Conservation (phyloP, 2,888 invertebrate genomes). For the Oscheius myriophilus region DNA sequence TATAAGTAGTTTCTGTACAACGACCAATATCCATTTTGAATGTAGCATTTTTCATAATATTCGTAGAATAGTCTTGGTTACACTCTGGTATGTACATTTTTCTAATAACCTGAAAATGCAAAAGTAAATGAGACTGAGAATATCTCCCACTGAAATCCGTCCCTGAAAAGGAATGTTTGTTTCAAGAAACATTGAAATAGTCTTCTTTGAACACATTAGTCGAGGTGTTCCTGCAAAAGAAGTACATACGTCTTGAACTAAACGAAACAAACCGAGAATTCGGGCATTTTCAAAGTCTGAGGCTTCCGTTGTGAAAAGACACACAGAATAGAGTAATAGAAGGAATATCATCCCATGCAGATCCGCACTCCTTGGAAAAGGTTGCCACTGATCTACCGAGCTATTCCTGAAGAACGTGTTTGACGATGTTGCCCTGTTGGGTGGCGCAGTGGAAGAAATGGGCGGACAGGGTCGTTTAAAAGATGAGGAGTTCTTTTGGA, state of each 20-base stretch:
- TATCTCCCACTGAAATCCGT: constrained; percentile 41
- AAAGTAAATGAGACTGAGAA: not conserved
- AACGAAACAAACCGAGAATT: constrained; percentile 30
- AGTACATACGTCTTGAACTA: not conserved
- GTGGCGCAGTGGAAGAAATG: constrained; percentile 18
- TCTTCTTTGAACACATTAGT: constrained; percentile 35
- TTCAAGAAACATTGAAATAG: constrained; percentile 38
- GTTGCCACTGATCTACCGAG: no score
- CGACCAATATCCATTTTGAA: constrained; percentile 40
- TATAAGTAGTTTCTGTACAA: constrained; percentile 39
- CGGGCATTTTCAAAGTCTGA: constrained; percentile 37
- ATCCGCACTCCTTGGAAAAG: not conserved
- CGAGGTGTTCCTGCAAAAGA: constrained; percentile 36
- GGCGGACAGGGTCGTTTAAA: constrained; percentile 20
- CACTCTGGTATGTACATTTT: constrained; percentile 48
- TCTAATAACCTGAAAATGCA: constrained; percentile 37
- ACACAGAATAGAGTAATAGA: constrained; percentile 3
- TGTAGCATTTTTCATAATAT: constrained; percentile 46
- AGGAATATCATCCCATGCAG: constrained; percentile 27
- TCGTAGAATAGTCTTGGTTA: constrained; percentile 46
- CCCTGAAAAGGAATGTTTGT: constrained; percentile 52
- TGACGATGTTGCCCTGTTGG: no score
- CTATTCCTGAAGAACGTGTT: no score
- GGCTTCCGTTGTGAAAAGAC: not conserved
- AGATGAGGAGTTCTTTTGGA: not conserved